Base-by-base conservation (phyloP, 2,888 invertebrate species). In the Tenthredo livida region DNA sequence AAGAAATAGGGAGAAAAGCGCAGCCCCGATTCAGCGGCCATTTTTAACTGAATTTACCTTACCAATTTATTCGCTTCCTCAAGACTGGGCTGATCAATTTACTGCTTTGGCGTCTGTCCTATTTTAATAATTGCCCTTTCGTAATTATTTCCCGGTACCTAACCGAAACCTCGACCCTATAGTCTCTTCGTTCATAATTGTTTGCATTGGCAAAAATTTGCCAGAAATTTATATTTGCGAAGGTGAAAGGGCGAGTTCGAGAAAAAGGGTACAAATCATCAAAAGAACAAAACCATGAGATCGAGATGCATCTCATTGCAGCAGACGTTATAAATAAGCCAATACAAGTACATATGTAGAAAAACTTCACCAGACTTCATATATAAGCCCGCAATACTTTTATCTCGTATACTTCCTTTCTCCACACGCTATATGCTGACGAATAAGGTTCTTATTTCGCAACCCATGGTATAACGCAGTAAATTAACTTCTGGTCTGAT, bases 11-110 rank as follows among this genome's bases (percentile, higher is more conserved):
- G 80, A 37, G 61, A 80, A 58, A 80, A 80, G 21, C 80, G 58
- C 15, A 47, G 77, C 17, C 33, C 25, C 29, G 77, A 29, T 50
- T 77, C 25, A 77, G 77, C 80, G 61, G 80, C 80, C 80, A 80
- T 80, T 80, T 58, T 61, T 80, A 80, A 80, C 58, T n/a, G n/a
- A 80, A 80, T 80, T 80, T 80, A 80, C 58, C 58, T n/a, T 80
- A 40, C 80, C 80, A 80, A 80, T 80, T 80, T 80, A 61, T 61
- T 61, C 80, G 80, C 25, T 80, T 80, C 80, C 80, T 80, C 61
- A 80, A 61, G 58, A 5, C 61, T 40, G 40, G n/a, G 61, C 58
- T 80, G 47, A 80, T 80, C 80, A 80, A 80, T 80, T 80, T 80
- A 61, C 80, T 37, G 40, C 40, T 80, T 40, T 25, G n/a, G 40